These are phyloP conservation scores for Micronycteris hirsuta DNA, from an alignment of 2,113 vertebrate species.

Conservation along the genomic window DNA sequence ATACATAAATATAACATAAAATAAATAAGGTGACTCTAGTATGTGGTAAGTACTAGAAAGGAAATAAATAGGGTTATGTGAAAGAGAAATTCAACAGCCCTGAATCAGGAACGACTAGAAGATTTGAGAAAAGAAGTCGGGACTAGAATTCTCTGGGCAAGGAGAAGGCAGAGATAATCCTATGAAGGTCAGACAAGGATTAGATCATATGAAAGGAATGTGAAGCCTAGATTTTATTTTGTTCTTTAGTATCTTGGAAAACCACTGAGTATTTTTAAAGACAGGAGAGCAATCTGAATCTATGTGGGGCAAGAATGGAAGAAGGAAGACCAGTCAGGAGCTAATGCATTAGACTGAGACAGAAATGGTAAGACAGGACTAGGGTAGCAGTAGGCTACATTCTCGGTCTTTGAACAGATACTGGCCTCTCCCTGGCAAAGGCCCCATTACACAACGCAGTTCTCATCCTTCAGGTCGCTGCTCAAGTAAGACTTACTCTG, in stretches of 20 bases:
- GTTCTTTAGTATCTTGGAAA: background rate
- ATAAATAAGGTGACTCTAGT: background rate
- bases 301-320: background rate
- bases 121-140: background rate
- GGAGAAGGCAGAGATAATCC: background rate
- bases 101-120: background rate
- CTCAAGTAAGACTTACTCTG: background rate
- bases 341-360: background rate
- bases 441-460: background rate
- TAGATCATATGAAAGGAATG: background rate
- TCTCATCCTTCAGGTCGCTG: background rate
- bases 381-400: background rate
- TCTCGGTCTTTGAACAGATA: background rate
- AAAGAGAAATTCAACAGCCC: background rate
- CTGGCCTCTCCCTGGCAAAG: background rate
- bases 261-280: background rate
- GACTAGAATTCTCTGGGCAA: background rate
- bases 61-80: background rate
- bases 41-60: background rate
- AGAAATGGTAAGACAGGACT: background rate
- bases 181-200: background rate
- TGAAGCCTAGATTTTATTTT: background rate
- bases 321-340: background rate
- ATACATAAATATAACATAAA: background rate
- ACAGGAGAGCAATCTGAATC: background rate